Percentiles rank a stretch among this genome's conserved stretches.
Evolutionary conservation across 2,797 vertebrate species (phyloP).

Genomic region (Peromyscus nudipes): DNA sequence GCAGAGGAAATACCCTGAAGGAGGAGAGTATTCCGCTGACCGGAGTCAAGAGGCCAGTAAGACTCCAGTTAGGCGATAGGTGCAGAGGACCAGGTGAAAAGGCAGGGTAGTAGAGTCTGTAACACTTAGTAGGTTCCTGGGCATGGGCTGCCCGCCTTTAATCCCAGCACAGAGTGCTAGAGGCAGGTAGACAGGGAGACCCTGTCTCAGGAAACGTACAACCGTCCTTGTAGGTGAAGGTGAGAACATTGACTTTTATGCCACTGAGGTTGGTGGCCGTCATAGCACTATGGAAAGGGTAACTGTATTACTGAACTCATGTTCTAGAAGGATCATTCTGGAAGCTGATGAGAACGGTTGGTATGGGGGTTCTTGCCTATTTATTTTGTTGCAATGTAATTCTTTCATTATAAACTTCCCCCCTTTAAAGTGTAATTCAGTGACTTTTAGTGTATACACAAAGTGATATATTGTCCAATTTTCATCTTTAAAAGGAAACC

Average conservation of each 20-base stretch:
- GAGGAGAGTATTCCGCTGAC: not conserved
- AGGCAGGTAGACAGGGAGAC: not conserved
- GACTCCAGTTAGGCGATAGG: too few relatives aligned
- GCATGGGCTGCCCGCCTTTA: not conserved
- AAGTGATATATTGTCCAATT: not conserved
- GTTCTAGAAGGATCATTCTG: not conserved
- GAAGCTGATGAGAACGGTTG: not conserved
- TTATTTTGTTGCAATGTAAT: not conserved
- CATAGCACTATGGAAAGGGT: not conserved
- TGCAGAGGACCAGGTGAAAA: not conserved
- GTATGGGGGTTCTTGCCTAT: not conserved
- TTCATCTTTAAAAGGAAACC: not conserved
- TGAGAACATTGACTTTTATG: slow-evolving; percentile 44
- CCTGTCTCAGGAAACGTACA: not conserved
- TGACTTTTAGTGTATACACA: not conserved
- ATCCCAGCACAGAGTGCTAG: not conserved
- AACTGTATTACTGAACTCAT: not conserved
- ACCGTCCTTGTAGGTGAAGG: not conserved
- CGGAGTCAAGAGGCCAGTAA: not conserved
- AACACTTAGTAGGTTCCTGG: not conserved
- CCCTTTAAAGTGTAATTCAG: slow-evolving; percentile 18
- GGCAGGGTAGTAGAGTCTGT: not conserved
- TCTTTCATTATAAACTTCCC: not conserved
- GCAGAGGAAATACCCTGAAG: not conserved
- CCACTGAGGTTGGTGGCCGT: not conserved